Percentiles rank a stretch among this genome's conserved stretches.
Evolutionary conservation across 2,797 vertebrate genomes (phyloP).

Genomic region (Bradypodion ventrale): DNA sequence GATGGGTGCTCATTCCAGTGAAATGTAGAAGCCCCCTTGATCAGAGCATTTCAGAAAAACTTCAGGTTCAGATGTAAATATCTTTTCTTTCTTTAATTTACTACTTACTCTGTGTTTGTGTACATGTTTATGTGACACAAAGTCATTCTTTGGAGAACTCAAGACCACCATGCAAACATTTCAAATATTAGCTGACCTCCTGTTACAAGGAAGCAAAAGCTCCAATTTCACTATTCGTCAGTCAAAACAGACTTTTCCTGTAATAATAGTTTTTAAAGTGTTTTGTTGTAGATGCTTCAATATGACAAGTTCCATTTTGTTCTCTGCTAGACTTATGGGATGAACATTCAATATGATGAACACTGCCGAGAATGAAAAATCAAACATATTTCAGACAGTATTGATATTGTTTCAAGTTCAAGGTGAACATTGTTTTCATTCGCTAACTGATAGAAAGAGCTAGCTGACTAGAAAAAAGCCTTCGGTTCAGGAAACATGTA

Average conservation of each 20-base stretch:
- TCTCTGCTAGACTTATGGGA: slow-evolving; percentile 10
- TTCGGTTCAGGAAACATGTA: neutral
- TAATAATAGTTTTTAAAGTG: neutral
- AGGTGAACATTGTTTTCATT: slow-evolving; percentile 29
- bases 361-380: neutral
- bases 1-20: too few species aligned
- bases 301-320: neutral
- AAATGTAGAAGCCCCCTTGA: neutral
- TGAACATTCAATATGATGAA: slow-evolving; percentile 22
- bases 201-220: neutral
- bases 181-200: neutral
- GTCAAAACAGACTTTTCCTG: neutral
- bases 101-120: neutral
- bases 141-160: neutral
- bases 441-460: neutral
- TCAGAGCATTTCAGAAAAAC: neutral
- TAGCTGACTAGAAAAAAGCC: neutral
- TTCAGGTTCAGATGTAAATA: neutral
- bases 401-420: slow-evolving; percentile 21
- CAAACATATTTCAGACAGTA: slow-evolving; percentile 38
- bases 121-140: neutral
- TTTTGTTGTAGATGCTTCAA: neutral
- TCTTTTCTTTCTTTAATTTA: neutral
- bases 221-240: neutral
- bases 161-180: neutral